Evolutionary conservation across 2,888 invertebrate genomes (phyloP).

Genomic region (Nowickia ferox): DNA sequence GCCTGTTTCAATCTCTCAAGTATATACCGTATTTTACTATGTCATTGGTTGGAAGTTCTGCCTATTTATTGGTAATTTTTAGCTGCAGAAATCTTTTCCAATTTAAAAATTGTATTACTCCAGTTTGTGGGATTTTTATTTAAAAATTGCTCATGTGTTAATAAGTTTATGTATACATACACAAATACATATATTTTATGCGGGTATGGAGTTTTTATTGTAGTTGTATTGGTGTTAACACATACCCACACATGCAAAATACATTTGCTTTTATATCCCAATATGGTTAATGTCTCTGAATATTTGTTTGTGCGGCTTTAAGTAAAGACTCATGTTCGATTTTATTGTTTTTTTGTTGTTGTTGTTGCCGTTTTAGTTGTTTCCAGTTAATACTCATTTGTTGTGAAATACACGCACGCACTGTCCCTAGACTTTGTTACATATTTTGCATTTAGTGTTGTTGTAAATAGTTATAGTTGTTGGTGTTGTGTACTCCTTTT

Average conservation of each 20-base stretch:
- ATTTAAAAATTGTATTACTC: slow-evolving; percentile 17
- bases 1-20: no score
- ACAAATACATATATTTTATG: neutral
- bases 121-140: slow-evolving; percentile 39
- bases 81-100: slow-evolving; percentile 15
- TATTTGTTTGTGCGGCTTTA: slow-evolving; percentile 18
- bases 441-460: slow-evolving; percentile 34
- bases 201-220: neutral
- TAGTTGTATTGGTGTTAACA: neutral
- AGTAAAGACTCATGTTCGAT: slow-evolving; percentile 47
- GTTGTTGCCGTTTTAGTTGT: slow-evolving; percentile 31
- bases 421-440: slow-evolving; percentile 47
- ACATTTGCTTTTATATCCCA: neutral
- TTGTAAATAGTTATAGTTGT: slow-evolving; percentile 35
- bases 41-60: slow-evolving; percentile 26
- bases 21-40: neutral
- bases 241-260: no score
- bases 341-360: slow-evolving; percentile 2
- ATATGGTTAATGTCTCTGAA: neutral
- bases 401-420: slow-evolving; percentile 61
- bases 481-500: slow-evolving; percentile 18
- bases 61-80: slow-evolving; percentile 12
- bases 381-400: slow-evolving; percentile 51
- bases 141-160: slow-evolving; percentile 44
- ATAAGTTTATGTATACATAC: slow-evolving; percentile 28